Base-by-base conservation (phyloP, 92 coral and sea anemone genomes). In the Diadumene lineata region DNA sequence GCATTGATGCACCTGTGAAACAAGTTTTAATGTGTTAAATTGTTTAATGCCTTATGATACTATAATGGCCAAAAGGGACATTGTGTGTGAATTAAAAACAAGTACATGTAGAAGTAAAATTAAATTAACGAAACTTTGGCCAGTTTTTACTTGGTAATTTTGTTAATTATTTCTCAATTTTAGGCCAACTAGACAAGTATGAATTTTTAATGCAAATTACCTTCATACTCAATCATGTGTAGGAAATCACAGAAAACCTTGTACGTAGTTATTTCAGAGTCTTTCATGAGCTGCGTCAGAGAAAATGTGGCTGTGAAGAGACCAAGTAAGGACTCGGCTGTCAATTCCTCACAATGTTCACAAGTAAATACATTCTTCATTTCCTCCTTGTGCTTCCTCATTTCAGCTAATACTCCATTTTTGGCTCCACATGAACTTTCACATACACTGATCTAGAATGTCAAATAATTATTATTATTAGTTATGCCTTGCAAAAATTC, bases 401-500 rank as follows among this genome's bases (percentile, higher is more conserved):
- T 65, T 60, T 61, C 70, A 16, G 74, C 62, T 43, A 74, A 68
- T 38, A 68, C 86, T 48, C 66, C 80, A 81, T 34, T 46, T 82
- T 74, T 28, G 86, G 81, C 74, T 69, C 74, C 67, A 81, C 53
- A 66, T 73, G 73, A 13, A 30, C 56, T 34, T 66, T 81, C 30
- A 82, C 68, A 57, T 73, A 74, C 56, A 82, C 53, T 30, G 76
- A 82, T 50, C 77, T 75, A 68, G 23, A 74, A 33, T 9, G 51
- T 17, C n/a, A 53, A 53, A 53, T 16, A 53, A 53, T 53, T 15
- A 50, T 63, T 31, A 44, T 33, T 48, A 44, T 24, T n/a, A n/a
- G n/a, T n/a, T n/a, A n/a, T n/a, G n/a, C n/a, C n/a, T n/a, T n/a
- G n/a, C n/a, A n/a, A n/a, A n/a, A n/a, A n/a, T n/a, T n/a, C n/a